These are phyloP conservation scores for Patagioenas fasciata DNA, from an alignment of 2,113 vertebrate genomes.

Conservation along the genomic window DNA sequence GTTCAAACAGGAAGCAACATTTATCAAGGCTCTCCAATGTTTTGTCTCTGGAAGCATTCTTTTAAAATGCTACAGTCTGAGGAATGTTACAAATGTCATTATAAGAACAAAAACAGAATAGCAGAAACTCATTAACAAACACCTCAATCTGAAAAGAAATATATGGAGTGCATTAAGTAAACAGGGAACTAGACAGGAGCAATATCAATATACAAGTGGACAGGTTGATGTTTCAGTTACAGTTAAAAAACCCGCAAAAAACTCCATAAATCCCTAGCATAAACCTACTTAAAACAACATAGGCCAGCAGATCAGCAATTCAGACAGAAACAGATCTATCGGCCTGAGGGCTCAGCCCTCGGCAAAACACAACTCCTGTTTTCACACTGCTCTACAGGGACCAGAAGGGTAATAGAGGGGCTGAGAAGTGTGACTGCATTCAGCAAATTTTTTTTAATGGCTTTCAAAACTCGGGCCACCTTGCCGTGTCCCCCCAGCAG, in stretches of 20 bases:
- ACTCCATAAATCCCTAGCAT: background rate
- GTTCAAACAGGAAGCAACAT: constrained; percentile 30
- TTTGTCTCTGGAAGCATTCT: constrained; percentile 29
- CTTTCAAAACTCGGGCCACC: background rate
- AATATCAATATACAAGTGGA: background rate
- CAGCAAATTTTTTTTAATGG: background rate
- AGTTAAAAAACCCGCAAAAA: background rate
- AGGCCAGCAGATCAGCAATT: background rate
- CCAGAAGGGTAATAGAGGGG: rapidly evolving
- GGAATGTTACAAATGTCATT: constrained; percentile 58
- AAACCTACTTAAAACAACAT: background rate
- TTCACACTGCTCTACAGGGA: background rate
- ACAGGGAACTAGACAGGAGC: background rate
- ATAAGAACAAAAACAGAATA: background rate
- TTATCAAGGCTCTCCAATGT: constrained; percentile 12
- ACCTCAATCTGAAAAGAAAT: background rate
- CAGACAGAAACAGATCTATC: background rate
- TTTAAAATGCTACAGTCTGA: constrained; percentile 21
- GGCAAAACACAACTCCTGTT: background rate
- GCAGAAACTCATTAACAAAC: background rate
- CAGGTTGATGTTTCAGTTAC: background rate
- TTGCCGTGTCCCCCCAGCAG: too few species aligned
- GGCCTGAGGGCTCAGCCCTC: background rate
- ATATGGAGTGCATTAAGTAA: constrained; percentile 20
- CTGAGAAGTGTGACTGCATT: background rate